phyloP scores from a whole-genome alignment of 2,797 vertebrate genomes.

The Urophycis tenuis region DNA sequence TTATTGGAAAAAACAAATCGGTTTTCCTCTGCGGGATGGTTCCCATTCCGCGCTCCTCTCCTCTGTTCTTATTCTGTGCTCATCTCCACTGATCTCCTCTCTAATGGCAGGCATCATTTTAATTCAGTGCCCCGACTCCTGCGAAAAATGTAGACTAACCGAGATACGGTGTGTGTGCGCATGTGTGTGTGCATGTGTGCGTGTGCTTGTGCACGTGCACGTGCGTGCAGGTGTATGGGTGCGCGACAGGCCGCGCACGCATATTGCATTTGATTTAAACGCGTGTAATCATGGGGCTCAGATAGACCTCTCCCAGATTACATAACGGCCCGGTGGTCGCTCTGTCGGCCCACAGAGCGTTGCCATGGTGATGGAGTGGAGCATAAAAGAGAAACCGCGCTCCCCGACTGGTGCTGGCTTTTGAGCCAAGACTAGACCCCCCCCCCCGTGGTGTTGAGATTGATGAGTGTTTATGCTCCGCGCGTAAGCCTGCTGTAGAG shows the following conservation, averaged over 20 bases:
- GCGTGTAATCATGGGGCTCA: constrained; percentile 13
- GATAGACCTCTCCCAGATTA: constrained; percentile 25
- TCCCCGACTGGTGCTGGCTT: not conserved
- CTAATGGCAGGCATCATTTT: not conserved
- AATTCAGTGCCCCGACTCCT: not conserved
- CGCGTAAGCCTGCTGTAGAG: not conserved
- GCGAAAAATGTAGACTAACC: not conserved
- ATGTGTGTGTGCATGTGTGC: not conserved
- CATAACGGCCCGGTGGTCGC: constrained; percentile 12
- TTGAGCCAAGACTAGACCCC: not conserved
- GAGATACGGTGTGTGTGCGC: not conserved
- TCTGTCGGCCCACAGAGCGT: constrained; percentile 8
- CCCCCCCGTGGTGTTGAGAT: not conserved
- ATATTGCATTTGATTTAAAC: not conserved
- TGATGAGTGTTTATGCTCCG: not conserved
- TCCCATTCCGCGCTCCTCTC: not conserved
- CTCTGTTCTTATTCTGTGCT: not conserved
- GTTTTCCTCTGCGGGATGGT: no score
- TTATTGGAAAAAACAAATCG: not conserved
- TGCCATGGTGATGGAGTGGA: constrained; percentile 24
- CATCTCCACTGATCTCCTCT: not conserved
- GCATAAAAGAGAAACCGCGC: constrained; percentile 3
- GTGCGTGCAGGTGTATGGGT: no score
- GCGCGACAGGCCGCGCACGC: not conserved
- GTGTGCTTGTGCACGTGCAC: not conserved